Conservation (phyloP, 2,113 vertebrate species). For the Motacilla tschutschensis region DNA sequence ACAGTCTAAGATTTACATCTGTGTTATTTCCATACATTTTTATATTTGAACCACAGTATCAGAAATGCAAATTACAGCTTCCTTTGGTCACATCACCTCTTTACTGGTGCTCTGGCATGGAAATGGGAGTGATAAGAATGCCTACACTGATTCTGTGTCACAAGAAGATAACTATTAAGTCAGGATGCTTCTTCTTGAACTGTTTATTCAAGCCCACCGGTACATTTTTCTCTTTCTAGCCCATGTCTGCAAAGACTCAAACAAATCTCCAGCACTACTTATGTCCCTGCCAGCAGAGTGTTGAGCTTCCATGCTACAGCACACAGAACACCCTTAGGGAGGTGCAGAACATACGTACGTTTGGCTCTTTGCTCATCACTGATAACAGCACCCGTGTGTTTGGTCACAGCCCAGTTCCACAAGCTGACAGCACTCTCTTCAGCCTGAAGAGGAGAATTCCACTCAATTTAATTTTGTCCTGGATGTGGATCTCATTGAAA, state of each 20-base stretch:
- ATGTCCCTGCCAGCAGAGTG: not conserved
- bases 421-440: constrained; percentile 84
- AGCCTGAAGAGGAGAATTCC: constrained; percentile 67
- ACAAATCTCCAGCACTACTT: not conserved
- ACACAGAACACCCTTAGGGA: not conserved
- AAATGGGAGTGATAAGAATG: not conserved
- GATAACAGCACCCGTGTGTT: constrained; percentile 64
- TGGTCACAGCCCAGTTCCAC: constrained; percentile 91
- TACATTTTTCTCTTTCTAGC: not conserved
- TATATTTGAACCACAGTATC: not conserved
- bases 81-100: not conserved
- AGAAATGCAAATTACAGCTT: not conserved
- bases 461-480: not conserved
- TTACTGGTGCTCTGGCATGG: not conserved
- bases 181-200: not conserved
- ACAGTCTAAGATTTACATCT: not conserved
- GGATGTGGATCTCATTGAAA: not conserved
- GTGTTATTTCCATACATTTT: not conserved
- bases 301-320: not conserved
- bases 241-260: not conserved
- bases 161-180: not conserved
- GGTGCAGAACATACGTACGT: constrained; percentile 60
- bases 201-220: not conserved
- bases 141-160: not conserved
- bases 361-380: constrained; percentile 80